Evolutionary conservation across 2,888 invertebrate species (phyloP).

Genomic region (Tenthredo livida): DNA sequence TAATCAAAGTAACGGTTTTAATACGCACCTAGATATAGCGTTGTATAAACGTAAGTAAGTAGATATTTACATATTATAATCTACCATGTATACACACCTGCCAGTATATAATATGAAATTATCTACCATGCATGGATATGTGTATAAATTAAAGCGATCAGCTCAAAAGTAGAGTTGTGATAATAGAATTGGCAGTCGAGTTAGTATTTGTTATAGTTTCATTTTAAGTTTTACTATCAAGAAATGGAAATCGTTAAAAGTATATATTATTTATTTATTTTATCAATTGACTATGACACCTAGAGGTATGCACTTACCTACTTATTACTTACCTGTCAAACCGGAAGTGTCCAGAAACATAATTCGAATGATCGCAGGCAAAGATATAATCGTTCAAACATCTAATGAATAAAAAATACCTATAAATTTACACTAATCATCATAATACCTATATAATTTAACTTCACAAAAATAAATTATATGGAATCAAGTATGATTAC

Average conservation of each 20-base stretch:
- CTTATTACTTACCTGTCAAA: neutral
- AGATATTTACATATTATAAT: neutral
- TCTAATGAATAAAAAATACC: too few species aligned
- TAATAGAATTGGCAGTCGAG: neutral
- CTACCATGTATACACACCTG: neutral
- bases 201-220: neutral
- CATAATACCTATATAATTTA: too few species aligned
- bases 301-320: too few species aligned
- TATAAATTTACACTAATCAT: too few species aligned
- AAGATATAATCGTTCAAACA: too few species aligned
- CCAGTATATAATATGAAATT: neutral
- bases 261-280: neutral
- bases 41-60: neutral
- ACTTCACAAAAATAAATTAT: too few species aligned
- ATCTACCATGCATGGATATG: neutral
- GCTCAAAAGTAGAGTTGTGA: neutral
- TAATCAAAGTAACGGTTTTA: slow-evolving; percentile 55
- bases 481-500: too few species aligned
- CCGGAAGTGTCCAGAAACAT: neutral
- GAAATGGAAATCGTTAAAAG: neutral
- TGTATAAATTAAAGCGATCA: neutral
- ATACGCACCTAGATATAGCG: slow-evolving; percentile 55
- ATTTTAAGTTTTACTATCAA: neutral
- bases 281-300: neutral
- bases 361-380: too few species aligned